Evolutionary conservation across 2,888 invertebrate species (phyloP), one percentile per base, ranked within the genome.

Genomic region (Trypoxylon attenuatum): DNA sequence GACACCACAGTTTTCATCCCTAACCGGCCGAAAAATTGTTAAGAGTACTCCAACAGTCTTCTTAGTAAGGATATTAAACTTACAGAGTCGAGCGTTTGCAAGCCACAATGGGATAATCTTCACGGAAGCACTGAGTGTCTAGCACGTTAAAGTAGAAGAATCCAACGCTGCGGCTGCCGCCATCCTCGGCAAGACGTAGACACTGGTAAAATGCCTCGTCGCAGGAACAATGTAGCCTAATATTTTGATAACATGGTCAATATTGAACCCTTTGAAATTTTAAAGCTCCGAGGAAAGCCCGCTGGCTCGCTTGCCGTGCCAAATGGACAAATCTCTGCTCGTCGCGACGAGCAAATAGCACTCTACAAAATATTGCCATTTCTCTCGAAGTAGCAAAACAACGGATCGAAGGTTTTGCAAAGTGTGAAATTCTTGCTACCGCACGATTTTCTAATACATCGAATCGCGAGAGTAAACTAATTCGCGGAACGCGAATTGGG

Each of bases 71-170:
- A 23, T 23, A 18, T 49, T 52, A 13, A 60, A 83, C 89, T 84
- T 82, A 91, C 92, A 89, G 89, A 82, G 90, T 88, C 65, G 84
- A 87, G 72, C 84, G 87, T 25, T 82, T 81, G 79, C 92, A 92
- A 1, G 85, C 86, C 0, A 81, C 82, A 21, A 90, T 86, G 0
- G 91, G 91, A 76, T 90, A 90, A 65, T 91, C 91, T 21, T 89
- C 71, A 59, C 88, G 88, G 80, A 88, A 92, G 84, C 92, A 93
- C 78, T 90, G 84, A 0, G 91, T 91, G 18, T 88, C 88, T 22
- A 90, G 80, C 46, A 89, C 79, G 78, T 88, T 89, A 86, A 90
- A 90, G 84, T 89, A 90, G 23, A 89, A 81, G 54, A 86, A 83
- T 42, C 88, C 88, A 45, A 88, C 82, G 69, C 82, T 76, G 10